phyloP scores from a whole-genome alignment of 2,888 invertebrate genomes.

The Dasysyrphus tricinctus region DNA sequence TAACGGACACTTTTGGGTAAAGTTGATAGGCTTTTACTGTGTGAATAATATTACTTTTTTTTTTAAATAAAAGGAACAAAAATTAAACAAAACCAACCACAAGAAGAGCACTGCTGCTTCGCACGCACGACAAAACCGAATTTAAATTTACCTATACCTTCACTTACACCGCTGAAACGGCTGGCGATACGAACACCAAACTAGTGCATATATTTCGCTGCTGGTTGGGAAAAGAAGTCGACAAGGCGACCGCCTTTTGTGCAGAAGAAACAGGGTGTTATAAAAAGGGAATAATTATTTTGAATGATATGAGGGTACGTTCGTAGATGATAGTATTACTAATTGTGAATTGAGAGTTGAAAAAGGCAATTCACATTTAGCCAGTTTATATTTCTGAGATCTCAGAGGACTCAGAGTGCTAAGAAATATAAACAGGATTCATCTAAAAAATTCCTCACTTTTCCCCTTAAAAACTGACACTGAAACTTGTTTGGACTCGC shows the following conservation, averaged over 20 bases:
- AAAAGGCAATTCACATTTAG: no score
- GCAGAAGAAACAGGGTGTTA: slow-evolving; percentile 56
- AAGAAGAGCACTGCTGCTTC: slow-evolving; percentile 65
- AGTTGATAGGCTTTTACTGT: background rate
- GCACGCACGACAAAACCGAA: slow-evolving; percentile 70
- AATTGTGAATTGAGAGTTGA: no score
- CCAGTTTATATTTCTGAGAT: no score
- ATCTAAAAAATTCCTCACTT: no score
- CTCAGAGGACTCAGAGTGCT: no score
- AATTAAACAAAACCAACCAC: slow-evolving; percentile 71
- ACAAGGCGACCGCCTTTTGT: slow-evolving; percentile 58
- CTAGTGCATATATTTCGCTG: slow-evolving; percentile 39
- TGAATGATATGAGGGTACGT: background rate
- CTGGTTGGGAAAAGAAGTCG: slow-evolving; percentile 32
- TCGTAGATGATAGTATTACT: background rate
- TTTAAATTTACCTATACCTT: background rate
- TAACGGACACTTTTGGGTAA: background rate
- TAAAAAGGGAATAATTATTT: background rate
- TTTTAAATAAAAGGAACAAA: slow-evolving; percentile 64
- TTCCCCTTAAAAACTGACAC: no score
- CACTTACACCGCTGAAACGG: slow-evolving; percentile 16
- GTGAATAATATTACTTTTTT: background rate
- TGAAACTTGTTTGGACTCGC: no score
- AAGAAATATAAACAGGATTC: no score
- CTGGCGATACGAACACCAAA: slow-evolving; percentile 47